Evolutionary conservation across 2,113 vertebrate species (phyloP).

Genomic region (Callionymus lyra): DNA sequence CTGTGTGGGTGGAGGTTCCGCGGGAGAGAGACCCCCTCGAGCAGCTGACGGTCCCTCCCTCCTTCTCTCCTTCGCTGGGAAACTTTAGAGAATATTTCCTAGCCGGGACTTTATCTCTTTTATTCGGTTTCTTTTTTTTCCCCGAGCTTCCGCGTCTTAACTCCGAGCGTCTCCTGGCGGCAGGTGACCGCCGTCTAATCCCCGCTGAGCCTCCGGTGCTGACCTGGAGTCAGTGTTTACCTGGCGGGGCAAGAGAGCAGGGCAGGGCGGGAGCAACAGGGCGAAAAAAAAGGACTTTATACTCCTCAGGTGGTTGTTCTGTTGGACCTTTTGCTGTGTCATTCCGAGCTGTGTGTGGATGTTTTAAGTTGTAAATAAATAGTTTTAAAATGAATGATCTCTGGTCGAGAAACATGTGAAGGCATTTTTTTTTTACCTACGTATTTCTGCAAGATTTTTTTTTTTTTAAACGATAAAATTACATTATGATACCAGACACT

Average conservation of each 20-base stretch:
- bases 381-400: too few relatives aligned
- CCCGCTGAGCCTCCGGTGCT: slow-evolving; percentile 35
- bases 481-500: too few relatives aligned
- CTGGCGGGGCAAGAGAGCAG: slow-evolving; percentile 16
- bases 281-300: too few relatives aligned
- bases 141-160: slow-evolving; percentile 10
- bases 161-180: slow-evolving; percentile 20
- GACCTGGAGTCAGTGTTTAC: slow-evolving; percentile 46
- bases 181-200: slow-evolving; percentile 58
- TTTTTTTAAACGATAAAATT: too few relatives aligned
- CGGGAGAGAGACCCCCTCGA: too few relatives aligned
- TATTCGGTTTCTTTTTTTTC: slow-evolving; percentile 11
- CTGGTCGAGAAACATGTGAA: too few relatives aligned
- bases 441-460: too few relatives aligned
- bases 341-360: too few relatives aligned
- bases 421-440: too few relatives aligned
- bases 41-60: too few relatives aligned
- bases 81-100: background rate
- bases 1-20: background rate
- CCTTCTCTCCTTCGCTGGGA: background rate
- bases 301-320: background rate
- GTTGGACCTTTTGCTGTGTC: background rate
- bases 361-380: too few relatives aligned
- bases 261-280: background rate
- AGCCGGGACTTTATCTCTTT: slow-evolving; percentile 6